Percentiles rank a stretch among this genome's conserved stretches.
Evolutionary conservation across 2,113 vertebrate species (phyloP).

Genomic region (Bambusicola thoracicus): DNA sequence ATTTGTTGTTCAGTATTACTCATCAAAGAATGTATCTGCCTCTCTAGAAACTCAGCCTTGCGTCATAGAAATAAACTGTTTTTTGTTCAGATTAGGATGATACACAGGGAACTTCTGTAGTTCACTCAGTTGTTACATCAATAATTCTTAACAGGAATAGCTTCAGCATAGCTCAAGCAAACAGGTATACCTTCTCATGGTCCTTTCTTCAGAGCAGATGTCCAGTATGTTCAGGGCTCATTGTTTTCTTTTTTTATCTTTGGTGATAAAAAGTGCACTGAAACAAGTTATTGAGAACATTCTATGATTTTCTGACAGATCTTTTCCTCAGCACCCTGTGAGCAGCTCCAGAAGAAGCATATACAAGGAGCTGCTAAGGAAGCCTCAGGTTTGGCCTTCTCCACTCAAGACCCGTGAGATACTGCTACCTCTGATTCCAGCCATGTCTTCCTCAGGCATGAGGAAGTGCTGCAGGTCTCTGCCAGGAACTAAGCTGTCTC

Average conservation of each 20-base stretch:
- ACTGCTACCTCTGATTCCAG: background rate
- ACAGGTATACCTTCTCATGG: fast-evolving
- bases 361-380: background rate
- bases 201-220: background rate
- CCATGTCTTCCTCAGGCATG: background rate
- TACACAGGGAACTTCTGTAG: background rate
- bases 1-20: background rate
- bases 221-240: background rate
- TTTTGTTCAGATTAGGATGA: background rate
- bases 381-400: background rate
- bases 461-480: background rate
- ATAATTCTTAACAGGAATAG: background rate
- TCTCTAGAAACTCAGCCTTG: background rate
- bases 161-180: background rate
- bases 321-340: background rate
- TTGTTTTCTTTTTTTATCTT: background rate
- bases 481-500: background rate
- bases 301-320: background rate
- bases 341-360: background rate
- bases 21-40: background rate
- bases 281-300: background rate
- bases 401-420: background rate
- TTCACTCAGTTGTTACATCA: background rate
- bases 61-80: background rate
- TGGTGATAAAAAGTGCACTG: background rate